Percentiles rank a stretch among this genome's conserved stretches.
Conservation (phyloP, 2,113 vertebrate species). For the Charina bottae region DNA sequence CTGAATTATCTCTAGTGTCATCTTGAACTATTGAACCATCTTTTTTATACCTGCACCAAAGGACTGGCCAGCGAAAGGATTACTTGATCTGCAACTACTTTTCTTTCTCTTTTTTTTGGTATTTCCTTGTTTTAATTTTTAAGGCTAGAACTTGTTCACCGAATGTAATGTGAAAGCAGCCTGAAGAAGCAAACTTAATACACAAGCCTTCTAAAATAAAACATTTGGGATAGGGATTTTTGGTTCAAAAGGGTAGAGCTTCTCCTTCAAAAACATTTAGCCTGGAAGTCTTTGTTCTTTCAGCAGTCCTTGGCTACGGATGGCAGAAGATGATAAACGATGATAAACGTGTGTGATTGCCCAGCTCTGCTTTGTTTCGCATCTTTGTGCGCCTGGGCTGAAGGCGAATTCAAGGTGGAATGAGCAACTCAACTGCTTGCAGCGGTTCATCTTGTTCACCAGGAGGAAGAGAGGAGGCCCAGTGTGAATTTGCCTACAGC, state of each 20-base stretch:
- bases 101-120: conserved; percentile 63
- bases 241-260: conserved; percentile 34
- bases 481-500: neutral
- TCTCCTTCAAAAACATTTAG: conserved; percentile 27
- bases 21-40: conserved; percentile 59
- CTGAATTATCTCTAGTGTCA: conserved; percentile 51
- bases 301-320: conserved; percentile 49
- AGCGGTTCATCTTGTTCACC: neutral
- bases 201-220: conserved; percentile 19
- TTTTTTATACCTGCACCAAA: conserved; percentile 58
- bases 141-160: conserved; percentile 55
- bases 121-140: conserved; percentile 62
- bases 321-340: conserved; percentile 50
- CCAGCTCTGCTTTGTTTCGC: neutral
- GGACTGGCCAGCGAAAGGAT: conserved; percentile 58
- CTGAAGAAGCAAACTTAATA: conserved; percentile 18
- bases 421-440: conserved; percentile 38
- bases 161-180: conserved; percentile 52
- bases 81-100: conserved; percentile 53
- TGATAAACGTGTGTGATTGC: conserved; percentile 2
- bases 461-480: neutral
- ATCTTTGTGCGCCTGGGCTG: conserved; percentile 26
- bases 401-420: neutral
- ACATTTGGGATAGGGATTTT: conserved; percentile 44
- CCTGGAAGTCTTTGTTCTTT: conserved; percentile 39